These are phyloP conservation scores for Hirtodrosophila duncani DNA, from an alignment of 2,888 invertebrate genomes.

Conservation along the genomic window DNA sequence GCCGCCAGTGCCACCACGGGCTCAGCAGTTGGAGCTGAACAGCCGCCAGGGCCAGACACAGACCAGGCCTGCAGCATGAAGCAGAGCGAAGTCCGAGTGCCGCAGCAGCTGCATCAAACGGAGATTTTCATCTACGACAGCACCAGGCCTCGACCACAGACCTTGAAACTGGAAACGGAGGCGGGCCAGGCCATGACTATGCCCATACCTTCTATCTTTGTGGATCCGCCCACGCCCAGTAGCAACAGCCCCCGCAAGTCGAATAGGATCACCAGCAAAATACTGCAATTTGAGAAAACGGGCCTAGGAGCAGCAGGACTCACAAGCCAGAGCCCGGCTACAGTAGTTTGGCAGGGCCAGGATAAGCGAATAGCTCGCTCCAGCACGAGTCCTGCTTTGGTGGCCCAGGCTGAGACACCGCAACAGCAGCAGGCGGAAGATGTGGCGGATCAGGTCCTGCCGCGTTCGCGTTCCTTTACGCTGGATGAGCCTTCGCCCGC, in stretches of 20 bases:
- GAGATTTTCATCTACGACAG: slow-evolving; percentile 75
- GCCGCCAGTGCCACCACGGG: no score
- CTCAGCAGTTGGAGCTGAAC: no score
- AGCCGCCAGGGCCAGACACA: not conserved
- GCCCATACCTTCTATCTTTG: slow-evolving; percentile 67
- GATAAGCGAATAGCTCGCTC: slow-evolving; percentile 59
- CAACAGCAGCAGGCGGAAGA: not conserved
- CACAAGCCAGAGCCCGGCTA: not conserved
- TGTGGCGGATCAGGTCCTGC: slow-evolving; percentile 54
- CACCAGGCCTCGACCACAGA: slow-evolving; percentile 43
- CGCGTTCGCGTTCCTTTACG: slow-evolving; percentile 88
- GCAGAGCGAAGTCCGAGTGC: slow-evolving; percentile 19
- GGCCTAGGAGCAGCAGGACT: slow-evolving; percentile 18
- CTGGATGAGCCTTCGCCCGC: slow-evolving; percentile 87
- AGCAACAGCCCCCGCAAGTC: slow-evolving; percentile 17
- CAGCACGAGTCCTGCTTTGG: slow-evolving; percentile 68
- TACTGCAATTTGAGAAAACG: slow-evolving; percentile 39
- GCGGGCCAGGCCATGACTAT: slow-evolving; percentile 5
- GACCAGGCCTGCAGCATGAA: slow-evolving; percentile 9
- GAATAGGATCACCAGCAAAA: slow-evolving; percentile 35
- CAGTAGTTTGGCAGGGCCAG: slow-evolving; percentile 22
- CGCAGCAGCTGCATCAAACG: slow-evolving; percentile 66
- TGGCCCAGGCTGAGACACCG: slow-evolving; percentile 14
- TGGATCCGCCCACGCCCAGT: slow-evolving; percentile 74
- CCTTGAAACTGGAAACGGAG: slow-evolving; percentile 18